Base-by-base conservation (phyloP, 2,113 vertebrate species). In the Pteronura brasiliensis region DNA sequence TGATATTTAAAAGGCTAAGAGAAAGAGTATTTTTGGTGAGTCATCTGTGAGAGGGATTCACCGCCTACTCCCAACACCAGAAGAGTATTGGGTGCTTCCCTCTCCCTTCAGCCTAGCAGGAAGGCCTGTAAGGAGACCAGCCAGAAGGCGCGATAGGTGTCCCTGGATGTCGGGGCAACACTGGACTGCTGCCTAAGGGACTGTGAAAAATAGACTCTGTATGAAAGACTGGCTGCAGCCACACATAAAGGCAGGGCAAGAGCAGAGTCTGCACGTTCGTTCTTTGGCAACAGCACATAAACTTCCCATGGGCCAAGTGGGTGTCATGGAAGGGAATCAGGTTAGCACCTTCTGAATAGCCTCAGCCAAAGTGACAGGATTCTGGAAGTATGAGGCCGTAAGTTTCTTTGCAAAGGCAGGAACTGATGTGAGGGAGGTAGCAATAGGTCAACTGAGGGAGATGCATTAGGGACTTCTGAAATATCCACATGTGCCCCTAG, bases 1-100 rank as follows among this genome's bases (percentile, higher is more conserved):
- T 79, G 83, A 36, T 79, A 49, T 79, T 87, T 67, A 36, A 81
- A 55, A 55, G 36, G n/a, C 27, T 59, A 86, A 71, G 71, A 86
- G 27, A 87, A 74, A 49, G 55, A 72, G 14, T 36, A 6, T 59
- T 14, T 71, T 29, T 80, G 42, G 27, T 0, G 8, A 57, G 23
- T 6, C 81, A 7, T 83, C 4, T 25, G 6, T 72, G 29, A 34
- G 15, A 34, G 31, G 31, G 52, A 0, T 1, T 17, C 23, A 4
- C 27, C 9, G 4, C n/a, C 10, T 27, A 49, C 27, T 59, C 39
- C 44, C 42, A 69, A 21, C 34, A n/a, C n/a, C 59, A 31, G 29
- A 21, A 49, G 27, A n/a, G 1, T 71, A 5, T 7, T 42, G n/a
- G 34, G 1, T 47, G 29, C 59, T 92, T 77, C 39, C 18, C 25